phyloP scores from a whole-genome alignment of 2,113 vertebrate species.

The Bos taurus region DNA sequence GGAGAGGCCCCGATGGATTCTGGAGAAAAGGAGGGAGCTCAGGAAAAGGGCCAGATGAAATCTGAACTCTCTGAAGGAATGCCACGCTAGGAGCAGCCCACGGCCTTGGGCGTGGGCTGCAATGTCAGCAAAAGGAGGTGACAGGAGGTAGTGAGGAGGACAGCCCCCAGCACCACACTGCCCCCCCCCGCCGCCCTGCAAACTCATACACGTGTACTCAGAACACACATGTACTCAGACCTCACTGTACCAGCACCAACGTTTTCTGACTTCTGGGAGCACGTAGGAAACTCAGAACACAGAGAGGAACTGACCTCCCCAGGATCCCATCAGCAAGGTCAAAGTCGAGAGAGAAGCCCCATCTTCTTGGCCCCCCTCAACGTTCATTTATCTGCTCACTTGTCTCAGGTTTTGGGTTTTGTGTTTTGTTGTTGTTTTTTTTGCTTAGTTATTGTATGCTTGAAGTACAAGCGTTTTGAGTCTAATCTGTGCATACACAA shows the following conservation, averaged over 20 bases:
- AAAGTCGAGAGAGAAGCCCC: neutral
- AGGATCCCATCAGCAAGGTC: neutral
- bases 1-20: neutral
- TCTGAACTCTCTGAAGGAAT: neutral
- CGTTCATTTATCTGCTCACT: neutral
- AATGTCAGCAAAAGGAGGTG: neutral
- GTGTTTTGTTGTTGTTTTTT: fast-evolving
- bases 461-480: neutral
- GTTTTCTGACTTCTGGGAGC: neutral
- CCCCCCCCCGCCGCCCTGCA: fast-evolving
- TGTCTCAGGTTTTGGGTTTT: neutral
- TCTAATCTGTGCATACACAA: neutral
- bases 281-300: neutral
- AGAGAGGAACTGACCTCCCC: neutral
- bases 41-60: neutral
- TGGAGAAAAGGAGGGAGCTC: neutral
- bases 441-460: neutral
- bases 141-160: neutral
- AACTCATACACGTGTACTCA: fast-evolving
- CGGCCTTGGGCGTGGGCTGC: neutral
- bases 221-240: fast-evolving
- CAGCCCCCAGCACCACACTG: too few relatives aligned
- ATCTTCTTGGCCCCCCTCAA: neutral
- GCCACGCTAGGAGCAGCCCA: neutral
- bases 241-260: neutral